Percentiles rank a stretch among this genome's conserved stretches.
Conservation (phyloP, 2,797 vertebrate species). For the Pseudochirops cupreus region DNA sequence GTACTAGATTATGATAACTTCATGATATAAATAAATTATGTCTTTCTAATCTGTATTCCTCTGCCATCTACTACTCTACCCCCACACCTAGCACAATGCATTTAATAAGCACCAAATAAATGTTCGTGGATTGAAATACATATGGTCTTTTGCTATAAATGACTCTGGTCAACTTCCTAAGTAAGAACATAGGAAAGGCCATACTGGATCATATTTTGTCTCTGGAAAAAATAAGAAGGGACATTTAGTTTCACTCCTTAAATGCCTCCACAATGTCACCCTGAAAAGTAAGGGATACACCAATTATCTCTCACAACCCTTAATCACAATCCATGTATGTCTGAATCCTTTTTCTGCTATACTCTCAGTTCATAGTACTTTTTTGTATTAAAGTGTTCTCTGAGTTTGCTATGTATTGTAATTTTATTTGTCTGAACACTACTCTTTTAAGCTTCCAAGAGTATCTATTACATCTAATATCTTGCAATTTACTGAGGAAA, state of each 20-base stretch:
- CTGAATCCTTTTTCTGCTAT: not conserved
- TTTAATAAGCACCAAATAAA: not conserved
- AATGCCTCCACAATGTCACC: not conserved
- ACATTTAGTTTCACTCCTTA: not conserved
- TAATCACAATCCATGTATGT: not conserved
- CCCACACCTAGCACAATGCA: not conserved
- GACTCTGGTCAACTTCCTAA: not conserved
- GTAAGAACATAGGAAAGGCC: not conserved
- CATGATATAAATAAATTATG: not conserved
- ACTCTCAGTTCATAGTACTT: not conserved
- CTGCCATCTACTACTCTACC: not conserved
- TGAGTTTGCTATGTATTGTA: not conserved
- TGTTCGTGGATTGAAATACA: not conserved
- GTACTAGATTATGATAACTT: not conserved
- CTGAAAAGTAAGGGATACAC: not conserved
- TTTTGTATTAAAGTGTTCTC: not conserved
- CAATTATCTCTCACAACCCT: not conserved
- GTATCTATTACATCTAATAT: not conserved
- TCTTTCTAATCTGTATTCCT: not conserved
- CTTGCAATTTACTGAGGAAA: not conserved
- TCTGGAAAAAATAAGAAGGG: not conserved
- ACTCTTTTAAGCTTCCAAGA: not conserved
- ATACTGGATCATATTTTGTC: not conserved
- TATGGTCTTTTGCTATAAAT: not conserved
- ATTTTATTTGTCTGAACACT: not conserved